phyloP scores from a whole-genome alignment of 2,797 vertebrate genomes.

The Chiloscyllium punctatum region DNA sequence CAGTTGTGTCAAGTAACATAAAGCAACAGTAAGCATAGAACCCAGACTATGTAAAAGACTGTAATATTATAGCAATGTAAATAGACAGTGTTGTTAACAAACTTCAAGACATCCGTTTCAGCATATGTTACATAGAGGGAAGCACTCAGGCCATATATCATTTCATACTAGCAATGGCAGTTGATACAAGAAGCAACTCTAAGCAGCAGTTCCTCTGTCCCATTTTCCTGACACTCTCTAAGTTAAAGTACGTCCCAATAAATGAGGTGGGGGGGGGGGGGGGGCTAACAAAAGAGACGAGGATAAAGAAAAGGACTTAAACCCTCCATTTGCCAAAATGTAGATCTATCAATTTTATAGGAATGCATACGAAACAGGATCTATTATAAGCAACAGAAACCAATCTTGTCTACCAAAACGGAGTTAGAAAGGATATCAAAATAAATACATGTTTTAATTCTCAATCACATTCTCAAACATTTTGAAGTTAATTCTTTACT shows the following conservation, averaged over 20 bases:
- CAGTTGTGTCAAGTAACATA: too few relatives aligned
- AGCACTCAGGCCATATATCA: too few relatives aligned
- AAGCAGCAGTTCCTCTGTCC: background rate
- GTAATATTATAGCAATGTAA: too few relatives aligned
- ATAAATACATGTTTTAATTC: background rate
- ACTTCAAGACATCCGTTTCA: too few relatives aligned
- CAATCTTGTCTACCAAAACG: background rate
- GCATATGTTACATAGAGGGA: too few relatives aligned
- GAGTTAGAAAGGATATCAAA: slow-evolving; percentile 4
- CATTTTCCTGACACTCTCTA: background rate
- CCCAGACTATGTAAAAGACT: too few relatives aligned
- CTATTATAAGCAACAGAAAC: background rate
- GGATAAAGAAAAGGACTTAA: background rate
- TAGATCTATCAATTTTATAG: background rate
- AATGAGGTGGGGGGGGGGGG: too few relatives aligned
- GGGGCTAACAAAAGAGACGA: background rate
- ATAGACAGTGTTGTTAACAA: too few relatives aligned
- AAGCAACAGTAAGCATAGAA: too few relatives aligned
- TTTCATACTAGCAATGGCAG: too few relatives aligned
- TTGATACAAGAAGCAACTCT: too few relatives aligned
- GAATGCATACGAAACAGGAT: background rate
- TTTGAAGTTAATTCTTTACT: background rate
- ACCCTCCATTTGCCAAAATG: background rate
- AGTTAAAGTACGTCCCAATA: background rate
- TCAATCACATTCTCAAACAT: background rate